These are phyloP conservation scores for Plectropomus leopardus DNA, from an alignment of 2,113 vertebrate species.

Conservation along the genomic window DNA sequence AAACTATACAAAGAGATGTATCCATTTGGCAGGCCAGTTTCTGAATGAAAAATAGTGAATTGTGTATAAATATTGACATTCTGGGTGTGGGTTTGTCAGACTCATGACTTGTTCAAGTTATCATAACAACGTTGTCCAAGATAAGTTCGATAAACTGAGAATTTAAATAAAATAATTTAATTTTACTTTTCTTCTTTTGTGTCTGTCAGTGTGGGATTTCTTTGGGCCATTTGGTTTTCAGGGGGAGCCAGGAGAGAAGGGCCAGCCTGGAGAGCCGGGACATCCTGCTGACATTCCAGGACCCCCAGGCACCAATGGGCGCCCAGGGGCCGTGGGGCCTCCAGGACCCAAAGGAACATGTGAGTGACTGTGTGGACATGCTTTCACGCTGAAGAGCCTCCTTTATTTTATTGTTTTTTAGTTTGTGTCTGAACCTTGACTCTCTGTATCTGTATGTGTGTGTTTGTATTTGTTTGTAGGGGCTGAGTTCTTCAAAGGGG, in stretches of 20 bases:
- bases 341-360: constrained; percentile 80
- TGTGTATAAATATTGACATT: no score
- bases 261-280: constrained; percentile 77
- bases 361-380: constrained; percentile 56
- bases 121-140: not conserved
- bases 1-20: not conserved
- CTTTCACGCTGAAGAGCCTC: not conserved
- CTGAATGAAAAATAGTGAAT: no score
- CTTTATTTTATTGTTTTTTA: not conserved
- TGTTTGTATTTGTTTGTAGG: constrained; percentile 67
- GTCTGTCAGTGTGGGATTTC: constrained; percentile 47
- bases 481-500: constrained; percentile 72
- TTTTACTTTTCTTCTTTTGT: not conserved
- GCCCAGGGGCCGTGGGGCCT: constrained; percentile 65
- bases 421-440: not conserved
- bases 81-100: no score
- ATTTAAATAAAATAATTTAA: not conserved
- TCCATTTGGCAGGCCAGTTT: not conserved
- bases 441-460: constrained; percentile 3
- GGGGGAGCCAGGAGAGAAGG: constrained; percentile 77
- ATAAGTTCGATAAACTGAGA: not conserved
- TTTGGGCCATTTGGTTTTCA: constrained; percentile 72
- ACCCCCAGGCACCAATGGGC: constrained; percentile 67
- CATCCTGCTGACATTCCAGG: constrained; percentile 69
- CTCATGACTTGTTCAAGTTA: no score